Base-by-base conservation (phyloP, 2,888 invertebrate species). In the Pterobdella sp. region DNA sequence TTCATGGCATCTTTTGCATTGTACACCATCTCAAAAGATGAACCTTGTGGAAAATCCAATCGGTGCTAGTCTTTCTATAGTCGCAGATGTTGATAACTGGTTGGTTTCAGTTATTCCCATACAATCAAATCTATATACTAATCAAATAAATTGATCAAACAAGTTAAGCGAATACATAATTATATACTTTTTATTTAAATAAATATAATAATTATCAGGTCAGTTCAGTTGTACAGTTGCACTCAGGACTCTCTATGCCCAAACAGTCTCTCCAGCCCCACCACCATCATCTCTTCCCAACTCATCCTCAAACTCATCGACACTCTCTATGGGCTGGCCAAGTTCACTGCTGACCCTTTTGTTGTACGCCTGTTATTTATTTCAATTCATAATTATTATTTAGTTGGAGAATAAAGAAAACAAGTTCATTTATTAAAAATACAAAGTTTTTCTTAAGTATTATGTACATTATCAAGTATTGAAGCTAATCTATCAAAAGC, bases 281-380 rank as follows among this genome's bases (percentile, higher is more conserved):
- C 65, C 74, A 80, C 78, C 71, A 81, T 79, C 78, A 80, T 73
- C 75, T 82, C 80, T 79, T 77, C 79, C 78, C 80, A 76, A 78
- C 84, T 93, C 18, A 91, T 94, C 22, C 89, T 90, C 34, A 89
- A 89, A 77, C 90, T 93, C 89, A 83, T 93, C 75, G 93, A 93
- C 83, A 89, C 91, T 0, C 86, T 93, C 37, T 87, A 90, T 52
- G 88, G 89, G 75, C 88, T 93, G 87, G 88, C 89, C 83, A 88
- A 87, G 75, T 88, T 91, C 26, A 88, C 88, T 72, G 89, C 91
- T 78, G 89, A 92, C 1, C 88, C 91, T 0, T 88, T 89, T 82
- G 90, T 91, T 86, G 93, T 92, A 86, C 86, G 87, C 85, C 22
- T 42, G 32, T 29, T n/a, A n/a, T n/a, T n/a, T n/a, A n/a, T n/a